Percentiles rank a stretch among this genome's conserved stretches.
These are phyloP conservation scores for Apostichopus californicus DNA, from an alignment of 35 echinoderm and acorn worm species.

Conservation along the genomic window DNA sequence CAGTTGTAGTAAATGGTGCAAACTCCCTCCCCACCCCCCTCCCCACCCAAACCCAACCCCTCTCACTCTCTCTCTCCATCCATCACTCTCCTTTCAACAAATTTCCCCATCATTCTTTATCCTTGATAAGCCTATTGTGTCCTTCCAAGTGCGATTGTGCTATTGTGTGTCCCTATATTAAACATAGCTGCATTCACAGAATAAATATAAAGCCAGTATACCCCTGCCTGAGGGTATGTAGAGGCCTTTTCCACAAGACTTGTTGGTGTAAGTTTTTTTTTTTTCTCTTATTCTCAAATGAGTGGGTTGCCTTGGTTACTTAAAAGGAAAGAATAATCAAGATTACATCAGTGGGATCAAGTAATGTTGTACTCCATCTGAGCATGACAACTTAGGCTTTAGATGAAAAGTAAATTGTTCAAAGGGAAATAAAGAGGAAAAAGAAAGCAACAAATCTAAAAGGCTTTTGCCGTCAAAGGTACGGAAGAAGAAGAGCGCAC, in stretches of 20 bases:
- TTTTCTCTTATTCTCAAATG: slow-evolving; percentile 36
- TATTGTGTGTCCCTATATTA: background rate
- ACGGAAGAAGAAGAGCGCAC: no score
- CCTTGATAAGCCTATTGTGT: background rate
- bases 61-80: no score
- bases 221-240: slow-evolving; percentile 7
- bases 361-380: slow-evolving; percentile 6
- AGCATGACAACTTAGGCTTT: slow-evolving; percentile 9
- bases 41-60: no score
- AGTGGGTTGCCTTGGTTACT: slow-evolving; percentile 16
- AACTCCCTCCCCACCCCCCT: no score
- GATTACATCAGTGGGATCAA: slow-evolving; percentile 19
- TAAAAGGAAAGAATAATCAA: slow-evolving; percentile 41
- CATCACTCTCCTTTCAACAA: no score
- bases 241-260: slow-evolving; percentile 8
- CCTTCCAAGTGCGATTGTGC: background rate
- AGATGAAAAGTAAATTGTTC: background rate
- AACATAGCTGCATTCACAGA: background rate
- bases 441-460: background rate
- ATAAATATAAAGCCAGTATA: background rate
- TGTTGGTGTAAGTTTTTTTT: slow-evolving; percentile 16
- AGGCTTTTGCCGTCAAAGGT: no score
- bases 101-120: background rate
- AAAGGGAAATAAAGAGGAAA: background rate
- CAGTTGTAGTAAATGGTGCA: no score